A percentile compares a stretch with the other conserved stretches of the same genome.
Evolutionary conservation across 2,888 invertebrate species (phyloP).

Genomic region (Abscondita cerata): DNA sequence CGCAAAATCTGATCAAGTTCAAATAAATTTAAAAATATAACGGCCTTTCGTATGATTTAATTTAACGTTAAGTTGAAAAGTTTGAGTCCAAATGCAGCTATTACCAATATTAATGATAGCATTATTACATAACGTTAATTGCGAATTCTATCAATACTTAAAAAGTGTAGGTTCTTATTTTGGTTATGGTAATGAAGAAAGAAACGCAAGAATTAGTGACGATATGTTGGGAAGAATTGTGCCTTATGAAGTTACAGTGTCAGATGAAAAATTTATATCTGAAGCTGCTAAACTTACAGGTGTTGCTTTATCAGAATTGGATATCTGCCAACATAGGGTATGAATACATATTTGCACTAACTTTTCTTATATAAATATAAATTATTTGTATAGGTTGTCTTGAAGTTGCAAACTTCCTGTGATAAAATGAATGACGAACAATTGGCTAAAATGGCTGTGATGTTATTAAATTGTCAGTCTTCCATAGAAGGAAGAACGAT

Average conservation of each 20-base stretch:
- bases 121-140: constrained; percentile 18
- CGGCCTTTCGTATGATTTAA: not conserved
- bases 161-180: constrained; percentile 25
- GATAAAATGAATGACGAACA: constrained; percentile 69
- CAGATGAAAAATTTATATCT: constrained; percentile 69
- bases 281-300: constrained; percentile 67
- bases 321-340: constrained; percentile 70
- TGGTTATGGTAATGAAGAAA: constrained; percentile 18
- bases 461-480: constrained; percentile 72
- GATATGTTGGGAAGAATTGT: constrained; percentile 49
- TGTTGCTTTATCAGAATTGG: constrained; percentile 64
- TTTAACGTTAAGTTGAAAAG: too few species aligned
- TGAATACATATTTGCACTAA: constrained; percentile 26
- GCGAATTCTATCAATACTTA: constrained; percentile 21
- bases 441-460: constrained; percentile 70
- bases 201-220: not conserved
- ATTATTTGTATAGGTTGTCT: constrained; percentile 62
- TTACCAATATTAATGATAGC: too few species aligned
- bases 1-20: constrained; percentile 16
- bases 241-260: constrained; percentile 63
- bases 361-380: not conserved
- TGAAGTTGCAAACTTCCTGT: constrained; percentile 66
- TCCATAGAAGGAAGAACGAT: constrained; percentile 66
- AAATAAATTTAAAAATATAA: constrained; percentile 5
- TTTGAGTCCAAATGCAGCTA: too few species aligned